Evolutionary conservation across 2,113 vertebrate genomes (phyloP).

Genomic region (Nyctereutes procyonoides): DNA sequence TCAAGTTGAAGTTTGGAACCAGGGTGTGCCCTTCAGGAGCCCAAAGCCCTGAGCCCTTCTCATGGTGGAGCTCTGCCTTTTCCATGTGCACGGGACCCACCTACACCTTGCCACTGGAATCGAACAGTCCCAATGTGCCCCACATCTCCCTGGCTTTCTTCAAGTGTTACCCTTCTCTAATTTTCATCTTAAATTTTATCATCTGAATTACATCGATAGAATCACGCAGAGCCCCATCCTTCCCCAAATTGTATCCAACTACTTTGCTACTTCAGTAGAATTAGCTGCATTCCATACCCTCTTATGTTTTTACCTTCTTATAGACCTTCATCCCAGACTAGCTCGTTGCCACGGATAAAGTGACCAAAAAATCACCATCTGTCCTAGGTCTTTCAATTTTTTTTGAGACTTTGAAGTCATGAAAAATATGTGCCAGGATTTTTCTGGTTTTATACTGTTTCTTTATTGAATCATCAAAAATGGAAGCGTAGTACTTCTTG

Average conservation of each 20-base stretch:
- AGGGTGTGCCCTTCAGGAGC: too few species aligned
- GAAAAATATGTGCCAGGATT: background rate
- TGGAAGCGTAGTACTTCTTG: background rate
- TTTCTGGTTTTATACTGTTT: background rate
- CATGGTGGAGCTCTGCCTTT: background rate
- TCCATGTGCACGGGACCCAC: too few species aligned
- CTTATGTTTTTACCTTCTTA: background rate
- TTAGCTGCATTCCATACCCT: background rate
- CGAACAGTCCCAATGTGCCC: accelerated
- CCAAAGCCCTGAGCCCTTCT: background rate
- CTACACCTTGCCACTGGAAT: background rate
- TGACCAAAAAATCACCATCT: background rate
- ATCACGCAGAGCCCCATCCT: background rate
- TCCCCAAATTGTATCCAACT: background rate
- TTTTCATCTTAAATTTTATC: background rate
- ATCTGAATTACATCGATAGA: background rate
- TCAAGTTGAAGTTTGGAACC: background rate
- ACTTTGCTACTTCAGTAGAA: background rate
- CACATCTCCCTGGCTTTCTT: background rate
- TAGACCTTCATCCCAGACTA: background rate
- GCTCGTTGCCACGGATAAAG: background rate
- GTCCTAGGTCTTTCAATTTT: background rate
- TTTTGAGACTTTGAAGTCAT: slow-evolving; percentile 1
- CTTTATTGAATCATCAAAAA: background rate
- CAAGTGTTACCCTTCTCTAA: background rate